Evolutionary conservation across 2,797 vertebrate genomes (phyloP).

Genomic region (Brachyalestes nurse): DNA sequence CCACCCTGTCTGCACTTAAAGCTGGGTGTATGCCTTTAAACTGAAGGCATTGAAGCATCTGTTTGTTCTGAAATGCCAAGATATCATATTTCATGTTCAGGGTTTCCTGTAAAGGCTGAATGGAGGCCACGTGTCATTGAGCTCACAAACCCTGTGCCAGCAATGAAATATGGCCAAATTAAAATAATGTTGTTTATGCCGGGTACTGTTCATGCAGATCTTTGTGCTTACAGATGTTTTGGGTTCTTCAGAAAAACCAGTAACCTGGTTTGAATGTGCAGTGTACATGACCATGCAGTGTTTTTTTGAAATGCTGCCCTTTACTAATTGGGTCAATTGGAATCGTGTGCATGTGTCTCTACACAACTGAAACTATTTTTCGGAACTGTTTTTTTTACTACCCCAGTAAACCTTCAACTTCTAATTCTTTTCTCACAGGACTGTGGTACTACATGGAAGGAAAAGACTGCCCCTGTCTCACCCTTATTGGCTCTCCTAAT

Average conservation of each 20-base stretch:
- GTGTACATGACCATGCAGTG: neutral
- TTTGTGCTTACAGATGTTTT: slow-evolving; percentile 4
- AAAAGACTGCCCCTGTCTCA: slow-evolving; percentile 89
- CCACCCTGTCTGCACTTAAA: slow-evolving; percentile 6
- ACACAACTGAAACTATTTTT: neutral
- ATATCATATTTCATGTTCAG: slow-evolving; percentile 53
- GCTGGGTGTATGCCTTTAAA: slow-evolving; percentile 15
- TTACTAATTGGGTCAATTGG: neutral
- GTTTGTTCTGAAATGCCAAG: slow-evolving; percentile 32
- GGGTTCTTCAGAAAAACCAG: neutral
- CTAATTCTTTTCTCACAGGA: slow-evolving; percentile 75
- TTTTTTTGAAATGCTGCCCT: slow-evolving; percentile 7
- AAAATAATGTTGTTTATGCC: slow-evolving; percentile 30
- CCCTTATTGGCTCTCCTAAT: slow-evolving; percentile 96
- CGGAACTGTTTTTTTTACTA: neutral
- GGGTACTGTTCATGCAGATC: slow-evolving; percentile 16
- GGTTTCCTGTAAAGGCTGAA: slow-evolving; percentile 48
- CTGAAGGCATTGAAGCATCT: slow-evolving; percentile 26
- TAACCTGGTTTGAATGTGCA: neutral
- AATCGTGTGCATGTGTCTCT: neutral
- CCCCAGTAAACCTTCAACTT: slow-evolving; percentile 1
- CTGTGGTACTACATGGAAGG: slow-evolving; percentile 95
- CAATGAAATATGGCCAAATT: slow-evolving; percentile 38
- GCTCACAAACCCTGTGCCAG: slow-evolving; percentile 32
- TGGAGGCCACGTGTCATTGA: slow-evolving; percentile 41